Evolutionary conservation across 2,113 vertebrate genomes (phyloP).

Genomic region (Ictidomys tridecemlineatus): DNA sequence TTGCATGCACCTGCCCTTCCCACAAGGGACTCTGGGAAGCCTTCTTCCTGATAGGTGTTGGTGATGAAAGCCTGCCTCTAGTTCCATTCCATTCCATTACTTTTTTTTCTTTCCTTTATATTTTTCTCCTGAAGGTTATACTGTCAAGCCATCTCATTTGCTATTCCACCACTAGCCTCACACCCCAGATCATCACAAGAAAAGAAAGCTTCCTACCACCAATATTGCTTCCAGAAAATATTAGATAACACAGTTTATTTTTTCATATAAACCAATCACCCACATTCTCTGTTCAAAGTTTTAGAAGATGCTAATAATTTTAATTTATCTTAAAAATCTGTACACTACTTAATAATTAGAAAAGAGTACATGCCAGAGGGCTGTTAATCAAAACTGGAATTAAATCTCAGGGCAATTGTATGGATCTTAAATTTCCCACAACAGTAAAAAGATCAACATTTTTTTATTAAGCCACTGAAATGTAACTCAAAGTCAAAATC

Average conservation of each 20-base stretch:
- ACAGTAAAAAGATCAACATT: background rate
- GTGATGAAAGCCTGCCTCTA: background rate
- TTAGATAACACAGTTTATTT: background rate
- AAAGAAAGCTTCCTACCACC: background rate
- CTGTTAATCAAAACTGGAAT: background rate
- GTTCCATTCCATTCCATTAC: background rate
- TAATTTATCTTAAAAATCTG: background rate
- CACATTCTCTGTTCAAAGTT: background rate
- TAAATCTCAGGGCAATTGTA: background rate
- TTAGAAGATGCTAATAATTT: background rate
- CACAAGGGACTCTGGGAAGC: background rate
- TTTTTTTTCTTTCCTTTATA: background rate
- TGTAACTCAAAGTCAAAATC: background rate
- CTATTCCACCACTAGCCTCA: background rate
- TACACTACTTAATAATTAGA: background rate
- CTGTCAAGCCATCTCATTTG: background rate
- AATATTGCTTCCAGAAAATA: background rate
- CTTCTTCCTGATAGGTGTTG: background rate
- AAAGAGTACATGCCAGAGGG: background rate
- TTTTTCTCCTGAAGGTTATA: background rate
- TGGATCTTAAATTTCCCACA: background rate
- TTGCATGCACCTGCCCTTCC: background rate
- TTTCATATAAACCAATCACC: background rate
- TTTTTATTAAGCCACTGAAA: background rate
- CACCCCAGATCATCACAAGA: background rate